Conservation (phyloP, 2,113 vertebrate genomes). For the Hirundichthys speculiger region DNA sequence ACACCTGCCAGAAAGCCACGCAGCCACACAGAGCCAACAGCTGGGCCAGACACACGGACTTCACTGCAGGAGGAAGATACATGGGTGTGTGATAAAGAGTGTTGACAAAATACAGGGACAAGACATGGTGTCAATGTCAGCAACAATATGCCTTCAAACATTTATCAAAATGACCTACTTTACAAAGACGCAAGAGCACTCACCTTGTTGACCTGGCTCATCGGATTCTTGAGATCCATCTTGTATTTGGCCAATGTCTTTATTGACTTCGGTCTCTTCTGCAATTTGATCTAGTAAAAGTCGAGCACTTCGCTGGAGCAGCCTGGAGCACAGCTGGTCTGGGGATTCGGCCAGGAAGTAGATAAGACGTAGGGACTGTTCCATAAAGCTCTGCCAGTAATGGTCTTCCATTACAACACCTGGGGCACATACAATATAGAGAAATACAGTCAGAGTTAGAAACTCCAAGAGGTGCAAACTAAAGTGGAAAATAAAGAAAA, state of each 20-base stretch:
- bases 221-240: slow-evolving; percentile 63
- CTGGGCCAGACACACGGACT: slow-evolving; percentile 84
- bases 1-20: slow-evolving; percentile 92
- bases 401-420: slow-evolving; percentile 80
- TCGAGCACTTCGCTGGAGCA: slow-evolving; percentile 84
- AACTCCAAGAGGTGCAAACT: neutral
- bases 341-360: slow-evolving; percentile 93
- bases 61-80: slow-evolving; percentile 75
- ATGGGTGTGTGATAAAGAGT: slow-evolving; percentile 1
- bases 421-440: slow-evolving; percentile 25
- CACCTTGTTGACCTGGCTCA: slow-evolving; percentile 75
- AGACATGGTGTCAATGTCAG: neutral
- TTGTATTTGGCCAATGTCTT: slow-evolving; percentile 55
- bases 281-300: slow-evolving; percentile 68
- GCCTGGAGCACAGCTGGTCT: slow-evolving; percentile 87
- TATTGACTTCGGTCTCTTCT: slow-evolving; percentile 52
- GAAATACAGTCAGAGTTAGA: neutral
- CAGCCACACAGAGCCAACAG: slow-evolving; percentile 90
- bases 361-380: slow-evolving; percentile 86
- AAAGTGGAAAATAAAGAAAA: neutral
- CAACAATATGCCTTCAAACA: neutral
- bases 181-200: slow-evolving; percentile 1
- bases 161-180: neutral
- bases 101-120: neutral
- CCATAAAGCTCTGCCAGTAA: slow-evolving; percentile 94